phyloP scores from a whole-genome alignment of 2,888 invertebrate species.

The Leptinotarsa juncta region DNA sequence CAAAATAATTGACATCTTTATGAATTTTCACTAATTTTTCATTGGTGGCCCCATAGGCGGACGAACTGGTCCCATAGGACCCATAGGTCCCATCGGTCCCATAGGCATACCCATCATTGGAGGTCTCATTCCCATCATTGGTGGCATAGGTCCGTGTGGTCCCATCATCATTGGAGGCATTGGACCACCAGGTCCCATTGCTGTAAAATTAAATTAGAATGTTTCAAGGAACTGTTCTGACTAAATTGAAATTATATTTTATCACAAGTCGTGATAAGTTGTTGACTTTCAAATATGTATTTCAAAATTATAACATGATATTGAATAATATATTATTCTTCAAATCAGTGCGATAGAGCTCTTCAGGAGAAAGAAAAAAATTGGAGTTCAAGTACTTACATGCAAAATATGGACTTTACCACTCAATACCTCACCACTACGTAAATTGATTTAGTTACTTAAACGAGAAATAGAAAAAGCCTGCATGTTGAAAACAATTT shows the following conservation, averaged over 20 bases:
- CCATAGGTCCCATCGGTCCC: constrained; percentile 78
- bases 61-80: constrained; percentile 79
- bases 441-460: too few species aligned
- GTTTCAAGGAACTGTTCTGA: not conserved
- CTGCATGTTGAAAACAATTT: too few species aligned
- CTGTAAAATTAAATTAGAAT: constrained; percentile 48
- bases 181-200: constrained; percentile 66
- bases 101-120: constrained; percentile 84
- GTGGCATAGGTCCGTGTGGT: constrained; percentile 79
- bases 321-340: too few species aligned
- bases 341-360: too few species aligned
- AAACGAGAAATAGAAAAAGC: too few species aligned
- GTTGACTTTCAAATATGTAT: too few species aligned
- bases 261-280: too few species aligned
- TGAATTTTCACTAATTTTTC: constrained; percentile 65
- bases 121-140: constrained; percentile 85
- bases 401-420: too few species aligned
- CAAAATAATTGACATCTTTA: not conserved
- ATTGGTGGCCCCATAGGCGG: constrained; percentile 78
- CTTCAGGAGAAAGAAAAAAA: too few species aligned
- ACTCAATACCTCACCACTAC: too few species aligned
- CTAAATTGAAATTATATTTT: too few species aligned
- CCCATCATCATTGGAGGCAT: constrained; percentile 75
- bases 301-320: not conserved
- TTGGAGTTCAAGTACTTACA: too few species aligned